Evolutionary conservation across 2,797 vertebrate species (phyloP).

Genomic region (Heteromormyrus szaboi): DNA sequence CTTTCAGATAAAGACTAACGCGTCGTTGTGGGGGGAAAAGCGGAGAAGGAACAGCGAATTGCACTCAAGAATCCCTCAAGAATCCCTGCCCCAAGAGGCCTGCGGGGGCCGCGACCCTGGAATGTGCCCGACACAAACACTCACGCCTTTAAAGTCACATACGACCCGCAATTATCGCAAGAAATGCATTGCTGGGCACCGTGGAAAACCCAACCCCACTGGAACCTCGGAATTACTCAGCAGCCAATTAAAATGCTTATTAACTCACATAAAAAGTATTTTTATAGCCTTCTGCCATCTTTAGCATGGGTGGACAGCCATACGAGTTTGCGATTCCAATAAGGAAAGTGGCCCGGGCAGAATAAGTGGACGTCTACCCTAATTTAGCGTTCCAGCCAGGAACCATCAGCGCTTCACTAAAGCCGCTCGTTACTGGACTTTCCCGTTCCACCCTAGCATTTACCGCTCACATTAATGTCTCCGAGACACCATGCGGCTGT

Average conservation of each 20-base stretch:
- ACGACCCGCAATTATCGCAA: not conserved
- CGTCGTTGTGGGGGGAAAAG: not conserved
- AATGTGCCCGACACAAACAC: not conserved
- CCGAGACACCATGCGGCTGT: not conserved
- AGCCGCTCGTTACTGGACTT: not conserved
- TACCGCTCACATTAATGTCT: not conserved
- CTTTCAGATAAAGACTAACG: not conserved
- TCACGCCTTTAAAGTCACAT: not conserved
- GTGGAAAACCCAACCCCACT: not conserved
- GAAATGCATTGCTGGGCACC: not conserved
- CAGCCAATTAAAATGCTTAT: not conserved
- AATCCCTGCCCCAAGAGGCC: not conserved
- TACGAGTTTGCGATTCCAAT: not conserved
- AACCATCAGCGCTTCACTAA: constrained; percentile 31
- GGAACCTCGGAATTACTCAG: not conserved
- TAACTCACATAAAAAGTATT: not conserved
- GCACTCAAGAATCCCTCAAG: not conserved
- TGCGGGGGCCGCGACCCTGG: not conserved
- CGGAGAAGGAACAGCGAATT: not conserved
- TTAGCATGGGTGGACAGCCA: not conserved
- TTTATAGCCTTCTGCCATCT: not conserved
- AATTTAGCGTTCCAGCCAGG: constrained; percentile 26
- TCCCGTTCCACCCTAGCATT: not conserved
- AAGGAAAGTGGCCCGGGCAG: not conserved
- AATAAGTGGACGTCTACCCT: not conserved